phyloP scores from a whole-genome alignment of 2,113 vertebrate genomes.

The Varanus komodoensis region DNA sequence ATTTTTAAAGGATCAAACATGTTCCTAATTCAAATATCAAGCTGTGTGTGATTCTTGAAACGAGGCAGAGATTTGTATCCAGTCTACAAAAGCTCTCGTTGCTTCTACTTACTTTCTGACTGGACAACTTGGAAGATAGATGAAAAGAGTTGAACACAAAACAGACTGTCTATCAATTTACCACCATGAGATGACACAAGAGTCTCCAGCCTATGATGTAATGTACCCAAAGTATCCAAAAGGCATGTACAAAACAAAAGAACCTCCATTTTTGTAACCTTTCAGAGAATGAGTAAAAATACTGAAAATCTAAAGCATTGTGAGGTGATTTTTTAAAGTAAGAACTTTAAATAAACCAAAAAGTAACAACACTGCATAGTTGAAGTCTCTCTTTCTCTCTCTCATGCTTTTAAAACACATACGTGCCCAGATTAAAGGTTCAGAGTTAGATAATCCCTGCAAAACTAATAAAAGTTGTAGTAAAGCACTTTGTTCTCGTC shows the following conservation, averaged over 20 bases:
- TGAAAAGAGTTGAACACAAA: neutral
- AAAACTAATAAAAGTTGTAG: slow-evolving; percentile 40
- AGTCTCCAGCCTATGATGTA: neutral
- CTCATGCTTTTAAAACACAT: neutral
- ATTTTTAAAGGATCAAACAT: neutral
- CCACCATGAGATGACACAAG: neutral
- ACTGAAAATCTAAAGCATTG: neutral
- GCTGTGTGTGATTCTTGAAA: neutral
- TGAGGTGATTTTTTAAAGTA: neutral
- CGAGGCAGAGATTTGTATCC: neutral
- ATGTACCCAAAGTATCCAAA: neutral
- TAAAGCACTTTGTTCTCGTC: slow-evolving; percentile 54
- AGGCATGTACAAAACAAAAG: neutral
- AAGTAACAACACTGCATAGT: slow-evolving; percentile 28
- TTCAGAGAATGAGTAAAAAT: too few species aligned
- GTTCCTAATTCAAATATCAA: neutral
- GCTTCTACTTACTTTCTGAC: neutral
- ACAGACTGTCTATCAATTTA: neutral
- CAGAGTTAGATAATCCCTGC: slow-evolving; percentile 48
- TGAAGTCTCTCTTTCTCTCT: neutral
- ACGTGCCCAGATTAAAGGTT: slow-evolving; percentile 5
- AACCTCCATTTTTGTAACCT: neutral
- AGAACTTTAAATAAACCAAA: neutral
- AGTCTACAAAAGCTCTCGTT: neutral
- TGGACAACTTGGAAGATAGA: neutral